Conservation (phyloP, 2,113 vertebrate genomes). For the Rallus limicola region DNA sequence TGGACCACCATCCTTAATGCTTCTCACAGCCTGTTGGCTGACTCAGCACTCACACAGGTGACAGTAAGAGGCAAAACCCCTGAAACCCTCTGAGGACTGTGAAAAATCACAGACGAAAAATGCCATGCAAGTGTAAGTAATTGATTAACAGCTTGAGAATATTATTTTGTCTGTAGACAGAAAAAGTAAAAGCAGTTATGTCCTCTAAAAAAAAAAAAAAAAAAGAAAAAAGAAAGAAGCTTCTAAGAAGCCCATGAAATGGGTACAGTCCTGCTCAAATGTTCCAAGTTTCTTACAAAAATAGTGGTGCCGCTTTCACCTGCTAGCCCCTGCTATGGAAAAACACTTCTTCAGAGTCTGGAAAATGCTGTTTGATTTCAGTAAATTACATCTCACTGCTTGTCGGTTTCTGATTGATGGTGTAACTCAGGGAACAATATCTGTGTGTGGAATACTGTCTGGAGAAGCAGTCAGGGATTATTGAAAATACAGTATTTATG, state of each 20-base stretch:
- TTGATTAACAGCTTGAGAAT: background rate
- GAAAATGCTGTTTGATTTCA: constrained; percentile 64
- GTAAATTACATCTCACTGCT: constrained; percentile 73
- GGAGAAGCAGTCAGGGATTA: constrained; percentile 67
- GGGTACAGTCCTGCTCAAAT: background rate
- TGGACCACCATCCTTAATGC: rapidly evolving
- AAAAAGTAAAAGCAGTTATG: background rate
- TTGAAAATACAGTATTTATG: constrained; percentile 69
- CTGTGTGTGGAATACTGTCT: constrained; percentile 62
- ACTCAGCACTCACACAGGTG: background rate
- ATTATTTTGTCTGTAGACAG: background rate
- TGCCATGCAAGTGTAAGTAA: rapidly evolving
- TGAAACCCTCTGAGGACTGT: background rate
- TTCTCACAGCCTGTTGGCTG: background rate
- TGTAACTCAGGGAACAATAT: constrained; percentile 75
- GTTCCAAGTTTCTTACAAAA: constrained; percentile 24
- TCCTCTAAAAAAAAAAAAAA: background rate
- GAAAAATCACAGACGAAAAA: background rate
- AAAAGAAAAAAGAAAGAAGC: background rate
- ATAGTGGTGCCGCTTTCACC: background rate
- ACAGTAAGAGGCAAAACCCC: background rate
- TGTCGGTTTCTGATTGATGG: constrained; percentile 71
- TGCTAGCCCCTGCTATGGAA: constrained; percentile 57
- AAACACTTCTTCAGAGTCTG: constrained; percentile 70
- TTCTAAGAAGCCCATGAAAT: background rate